A percentile compares a stretch with the other conserved stretches of the same genome.
phyloP scores from a whole-genome alignment of 2,113 vertebrate species.

The Sclerurus mexicanus region DNA sequence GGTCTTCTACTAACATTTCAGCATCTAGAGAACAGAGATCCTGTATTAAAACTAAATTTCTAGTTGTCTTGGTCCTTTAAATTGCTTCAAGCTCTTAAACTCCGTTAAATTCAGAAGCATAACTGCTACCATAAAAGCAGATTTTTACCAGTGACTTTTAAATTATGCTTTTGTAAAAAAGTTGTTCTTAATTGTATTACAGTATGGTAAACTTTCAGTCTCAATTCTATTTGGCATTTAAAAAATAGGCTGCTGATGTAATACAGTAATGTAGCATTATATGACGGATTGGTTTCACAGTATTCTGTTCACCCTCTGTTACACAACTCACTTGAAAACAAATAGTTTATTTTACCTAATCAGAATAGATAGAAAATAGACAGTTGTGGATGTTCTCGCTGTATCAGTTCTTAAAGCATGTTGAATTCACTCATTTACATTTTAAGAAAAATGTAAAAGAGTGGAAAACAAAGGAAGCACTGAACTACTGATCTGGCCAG shows the following conservation, averaged over 20 bases:
- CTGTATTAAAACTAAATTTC: neutral
- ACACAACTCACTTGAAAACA: conserved; percentile 20
- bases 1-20: neutral
- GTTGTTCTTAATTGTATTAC: neutral
- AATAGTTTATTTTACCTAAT: neutral
- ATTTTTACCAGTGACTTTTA: neutral
- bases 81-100: neutral
- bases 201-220: neutral
- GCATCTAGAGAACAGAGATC: neutral
- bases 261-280: neutral
- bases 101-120: neutral
- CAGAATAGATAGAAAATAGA: neutral
- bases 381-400: neutral
- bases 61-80: neutral
- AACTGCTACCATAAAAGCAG: neutral
- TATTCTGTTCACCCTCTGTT: neutral
- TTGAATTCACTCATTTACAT: neutral
- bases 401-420: neutral
- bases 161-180: neutral
- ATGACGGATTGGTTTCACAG: neutral
- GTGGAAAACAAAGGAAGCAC: neutral
- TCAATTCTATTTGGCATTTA: neutral
- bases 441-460: neutral
- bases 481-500: neutral
- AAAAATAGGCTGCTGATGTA: neutral